A percentile compares a stretch with the other conserved stretches of the same genome.
Conservation (phyloP, 2,113 vertebrate species). For the Phyllopteryx taeniolatus region DNA sequence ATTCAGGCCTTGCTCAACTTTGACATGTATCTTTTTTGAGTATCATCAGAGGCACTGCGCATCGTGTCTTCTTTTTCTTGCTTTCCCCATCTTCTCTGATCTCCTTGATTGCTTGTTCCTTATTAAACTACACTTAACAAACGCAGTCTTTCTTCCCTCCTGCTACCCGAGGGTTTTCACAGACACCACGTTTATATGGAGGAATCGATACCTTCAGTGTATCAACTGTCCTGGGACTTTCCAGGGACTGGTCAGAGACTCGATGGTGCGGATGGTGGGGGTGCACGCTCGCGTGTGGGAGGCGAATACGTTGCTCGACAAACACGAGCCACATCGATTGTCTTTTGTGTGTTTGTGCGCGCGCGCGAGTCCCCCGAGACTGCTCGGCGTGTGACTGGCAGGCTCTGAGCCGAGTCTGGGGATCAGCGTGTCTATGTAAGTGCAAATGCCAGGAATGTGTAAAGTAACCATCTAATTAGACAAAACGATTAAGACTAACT, state of each 20-base stretch:
- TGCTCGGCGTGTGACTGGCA: conserved; percentile 43
- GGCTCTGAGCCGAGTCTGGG: conserved; percentile 14
- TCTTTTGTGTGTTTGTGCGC: no score
- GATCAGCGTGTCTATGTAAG: conserved; percentile 9
- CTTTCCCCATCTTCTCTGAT: conserved; percentile 17
- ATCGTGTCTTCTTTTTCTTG: conserved; percentile 1
- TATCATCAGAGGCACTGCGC: conserved; percentile 24
- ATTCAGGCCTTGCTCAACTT: conserved; percentile 21
- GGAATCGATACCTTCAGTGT: conserved; percentile 54
- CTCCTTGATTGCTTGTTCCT: conserved; percentile 15
- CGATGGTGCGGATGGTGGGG: conserved; percentile 6
- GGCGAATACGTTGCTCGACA: conserved; percentile 13
- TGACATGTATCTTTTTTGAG: conserved; percentile 28
- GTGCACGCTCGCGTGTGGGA: background rate
- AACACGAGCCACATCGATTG: no score
- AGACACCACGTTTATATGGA: conserved; percentile 49
- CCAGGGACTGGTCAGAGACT: conserved; percentile 26
- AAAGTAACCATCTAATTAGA: background rate
- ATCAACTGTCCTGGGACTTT: conserved; percentile 33
- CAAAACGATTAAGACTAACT: background rate
- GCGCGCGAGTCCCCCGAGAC: conserved; percentile 22
- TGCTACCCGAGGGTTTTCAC: conserved; percentile 41
- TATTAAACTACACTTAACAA: background rate
- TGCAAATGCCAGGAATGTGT: conserved; percentile 9
- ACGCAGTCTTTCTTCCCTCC: conserved; percentile 9